A percentile compares a stretch with the other conserved stretches of the same genome.
Conservation (phyloP, 64 coral and sea anemone species). For the Catalaphyllia jardinei region DNA sequence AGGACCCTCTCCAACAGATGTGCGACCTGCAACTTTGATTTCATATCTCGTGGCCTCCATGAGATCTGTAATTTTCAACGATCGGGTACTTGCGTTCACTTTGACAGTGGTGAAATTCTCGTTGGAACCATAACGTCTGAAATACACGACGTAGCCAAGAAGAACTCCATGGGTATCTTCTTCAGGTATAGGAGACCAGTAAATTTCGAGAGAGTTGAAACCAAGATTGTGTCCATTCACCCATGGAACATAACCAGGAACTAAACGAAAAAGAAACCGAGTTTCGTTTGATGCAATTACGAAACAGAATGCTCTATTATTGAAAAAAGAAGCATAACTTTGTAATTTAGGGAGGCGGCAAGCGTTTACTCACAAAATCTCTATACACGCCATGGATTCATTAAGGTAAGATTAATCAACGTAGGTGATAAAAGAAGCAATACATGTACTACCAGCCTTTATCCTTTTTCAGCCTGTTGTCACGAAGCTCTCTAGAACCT, state of each 20-base stretch:
- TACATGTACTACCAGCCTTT: no score
- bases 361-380: no score
- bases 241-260: not conserved
- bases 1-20: not conserved
- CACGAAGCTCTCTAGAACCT: no score
- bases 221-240: not conserved
- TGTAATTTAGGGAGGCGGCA: no score
- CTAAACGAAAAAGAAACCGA: not conserved
- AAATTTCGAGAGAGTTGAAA: not conserved
- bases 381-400: no score
- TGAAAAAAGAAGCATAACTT: no score
- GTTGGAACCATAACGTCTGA: not conserved
- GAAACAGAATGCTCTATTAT: no score
- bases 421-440: no score
- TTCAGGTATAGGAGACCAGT: not conserved
- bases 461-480: no score
- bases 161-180: not conserved
- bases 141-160: not conserved
- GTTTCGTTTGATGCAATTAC: not conserved
- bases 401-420: no score
- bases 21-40: not conserved
- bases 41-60: not conserved
- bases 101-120: not conserved
- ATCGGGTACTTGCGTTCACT: not conserved
- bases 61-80: not conserved